Conservation (phyloP, 2,113 vertebrate species). For the Charina bottae region DNA sequence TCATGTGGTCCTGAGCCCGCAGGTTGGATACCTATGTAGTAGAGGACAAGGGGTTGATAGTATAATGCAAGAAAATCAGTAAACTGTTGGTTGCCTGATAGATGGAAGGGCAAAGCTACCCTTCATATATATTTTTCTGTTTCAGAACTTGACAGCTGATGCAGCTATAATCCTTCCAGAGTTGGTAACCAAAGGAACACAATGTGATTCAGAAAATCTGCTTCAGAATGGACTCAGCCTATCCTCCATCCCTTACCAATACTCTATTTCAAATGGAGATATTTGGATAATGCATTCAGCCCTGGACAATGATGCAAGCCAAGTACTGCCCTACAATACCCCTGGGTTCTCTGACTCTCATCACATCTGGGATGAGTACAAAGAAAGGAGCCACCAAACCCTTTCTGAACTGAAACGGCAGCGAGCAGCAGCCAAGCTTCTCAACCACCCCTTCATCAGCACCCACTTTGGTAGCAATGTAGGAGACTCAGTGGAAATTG, state of each 20-base stretch:
- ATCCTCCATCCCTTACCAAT: conserved; percentile 74
- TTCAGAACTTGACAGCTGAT: conserved; percentile 76
- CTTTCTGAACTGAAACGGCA: conserved; percentile 95
- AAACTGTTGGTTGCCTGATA: background rate
- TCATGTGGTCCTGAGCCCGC: background rate
- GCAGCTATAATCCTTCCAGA: conserved; percentile 76
- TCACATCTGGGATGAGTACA: conserved; percentile 79
- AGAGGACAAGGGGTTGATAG: background rate
- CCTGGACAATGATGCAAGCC: conserved; percentile 65
- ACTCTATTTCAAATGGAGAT: conserved; percentile 74
- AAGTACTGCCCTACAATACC: conserved; percentile 61
- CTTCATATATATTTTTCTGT: conserved; percentile 38
- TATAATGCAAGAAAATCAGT: background rate
- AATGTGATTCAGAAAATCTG: conserved; percentile 77
- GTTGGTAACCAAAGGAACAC: conserved; percentile 76
- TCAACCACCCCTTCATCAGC: conserved; percentile 88
- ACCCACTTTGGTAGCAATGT: conserved; percentile 83
- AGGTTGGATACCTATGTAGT: background rate
- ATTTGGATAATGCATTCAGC: conserved; percentile 71
- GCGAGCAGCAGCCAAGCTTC: conserved; percentile 88
- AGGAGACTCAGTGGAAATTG: conserved; percentile 70
- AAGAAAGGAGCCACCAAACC: conserved; percentile 85
- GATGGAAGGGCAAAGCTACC: background rate
- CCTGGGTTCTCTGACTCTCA: conserved; percentile 56
- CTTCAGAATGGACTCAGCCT: conserved; percentile 79